Evolutionary conservation across 1,140 invertebrate species (phyloP), one percentile per base, ranked within the genome.

Genomic region (Eciton burchellii): DNA sequence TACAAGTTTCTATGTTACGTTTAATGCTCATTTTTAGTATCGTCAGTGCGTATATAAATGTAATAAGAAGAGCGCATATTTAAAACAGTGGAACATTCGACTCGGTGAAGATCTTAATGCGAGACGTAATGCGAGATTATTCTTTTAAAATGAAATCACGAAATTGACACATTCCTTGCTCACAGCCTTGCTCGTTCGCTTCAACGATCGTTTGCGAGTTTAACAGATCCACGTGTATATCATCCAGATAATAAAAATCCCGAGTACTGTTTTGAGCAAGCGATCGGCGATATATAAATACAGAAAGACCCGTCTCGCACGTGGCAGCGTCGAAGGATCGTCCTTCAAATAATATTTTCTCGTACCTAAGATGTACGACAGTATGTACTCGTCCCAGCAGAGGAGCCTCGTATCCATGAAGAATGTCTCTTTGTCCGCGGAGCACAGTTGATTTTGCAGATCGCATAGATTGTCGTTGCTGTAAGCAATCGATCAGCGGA

Each of bases 261-360:
- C 63, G 12, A 94, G 84, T 0, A 79, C 1, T 54, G 92, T 76
- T 81, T 89, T 92, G 0, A 92, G 60, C 1, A 85, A 35, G 2
- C 89, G 41, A 74, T 94, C 92, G 0, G 89, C 90, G 8, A 91
- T 45, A 70, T 91, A 92, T 2, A 94, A 77, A 19, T 88, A 91
- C 0, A 47, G 63, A 0, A 93, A 85, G 5, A 96, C 92, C 63
- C 93, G 95, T 59, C 95, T 95, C 0, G 96, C 96, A 16, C 95
- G 94, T 0, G 97, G 97, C 2, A 98, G 83, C 0, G 96, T 97
- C n/a, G 95, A 94, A 0, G 96, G 96, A 88, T 97, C 96, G 65
- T 98, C 97, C 77, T 97, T 97, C 12, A 97, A 93, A 76, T 96
- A 96, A 90, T 95, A 98, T 81, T 96, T 95, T 11, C 97, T 94